These are phyloP conservation scores for Aspiorhynchus laticeps DNA, from an alignment of 2,113 vertebrate species.

Conservation along the genomic window DNA sequence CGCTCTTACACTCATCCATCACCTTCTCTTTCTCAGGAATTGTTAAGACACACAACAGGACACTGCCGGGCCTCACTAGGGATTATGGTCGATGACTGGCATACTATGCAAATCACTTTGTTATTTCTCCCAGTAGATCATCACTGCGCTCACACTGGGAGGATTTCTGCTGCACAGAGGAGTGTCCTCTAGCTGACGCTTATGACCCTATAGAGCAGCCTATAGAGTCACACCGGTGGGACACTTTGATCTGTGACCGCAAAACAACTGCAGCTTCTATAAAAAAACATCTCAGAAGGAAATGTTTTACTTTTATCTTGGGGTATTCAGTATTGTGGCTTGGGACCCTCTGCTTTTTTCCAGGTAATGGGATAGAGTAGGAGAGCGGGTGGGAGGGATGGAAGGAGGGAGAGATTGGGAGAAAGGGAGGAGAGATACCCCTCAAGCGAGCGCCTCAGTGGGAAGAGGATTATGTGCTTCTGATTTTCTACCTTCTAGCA, in stretches of 20 bases:
- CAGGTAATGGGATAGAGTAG: constrained; percentile 56
- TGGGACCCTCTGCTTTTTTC: constrained; percentile 51
- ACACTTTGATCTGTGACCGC: constrained; percentile 22
- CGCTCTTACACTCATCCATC: not conserved
- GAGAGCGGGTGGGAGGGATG: constrained; percentile 36
- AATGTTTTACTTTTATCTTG: constrained; percentile 53
- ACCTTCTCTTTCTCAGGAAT: not conserved
- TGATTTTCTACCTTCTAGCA: constrained; percentile 54
- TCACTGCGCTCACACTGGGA: not conserved
- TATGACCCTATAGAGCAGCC: constrained; percentile 24
- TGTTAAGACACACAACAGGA: constrained; percentile 24
- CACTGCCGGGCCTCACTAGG: not conserved
- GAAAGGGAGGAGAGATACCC: constrained; percentile 45
- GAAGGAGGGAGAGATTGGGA: constrained; percentile 39
- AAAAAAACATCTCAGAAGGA: constrained; percentile 19
- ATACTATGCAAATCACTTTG: constrained; percentile 48
- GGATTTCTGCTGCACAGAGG: not conserved
- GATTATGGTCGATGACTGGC: constrained; percentile 50
- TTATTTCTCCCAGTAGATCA: constrained; percentile 43
- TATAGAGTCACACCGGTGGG: not conserved
- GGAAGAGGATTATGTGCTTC: constrained; percentile 56
- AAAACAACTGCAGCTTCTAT: constrained; percentile 39
- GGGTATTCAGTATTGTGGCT: constrained; percentile 45
- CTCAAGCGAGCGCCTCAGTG: constrained; percentile 45
- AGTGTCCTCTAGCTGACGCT: not conserved